Base-by-base conservation (phyloP, 1,140 invertebrate genomes). In the Bursaphelenchus mucronatus region DNA sequence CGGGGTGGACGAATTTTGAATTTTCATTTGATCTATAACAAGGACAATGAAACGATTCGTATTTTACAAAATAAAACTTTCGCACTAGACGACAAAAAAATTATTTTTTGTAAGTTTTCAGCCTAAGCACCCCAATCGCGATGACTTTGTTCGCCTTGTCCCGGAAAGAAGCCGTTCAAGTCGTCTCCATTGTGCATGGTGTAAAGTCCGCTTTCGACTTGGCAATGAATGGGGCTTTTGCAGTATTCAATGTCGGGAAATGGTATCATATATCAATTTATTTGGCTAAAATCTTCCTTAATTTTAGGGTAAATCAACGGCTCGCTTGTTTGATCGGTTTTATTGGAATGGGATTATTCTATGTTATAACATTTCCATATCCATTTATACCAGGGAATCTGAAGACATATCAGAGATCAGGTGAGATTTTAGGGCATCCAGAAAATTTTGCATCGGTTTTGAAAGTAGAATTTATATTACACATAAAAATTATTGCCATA, bases 121-220 rank as follows among this genome's bases (percentile, higher is more conserved):
- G 57, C 17, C 55, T 62, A 15, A 49, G 52, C 13, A 13, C 59
- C 11, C 13, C 59, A 39, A 58, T 62, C 13, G 50, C 59, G 13
- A 62, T 62, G 59, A 41, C 13, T 11, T 15, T 62, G 54, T 62
- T 62, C 43, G 59, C 59, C 4, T 5, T 58, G 9, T 58, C n/a
- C 17, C 52, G 52, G n/a, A 15, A 62, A n/a, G 54, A 62, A 50
- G 47, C 59, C 43, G 59, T 62, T 10, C 11, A 58, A 41, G 55
- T 17, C 1, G n/a, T 58, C 47, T n/a, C 59, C 13, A 50, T 57
- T 39, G n/a, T 49, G 3, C 59, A 62, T 39, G 10, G n/a, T 4
- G 4, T 30, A 10, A 15, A 58, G 9, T 45, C 47, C 50, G 55
- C 57, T 10, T 62, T 62, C 11, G 11, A 10, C 13, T 57, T 62